Evolutionary conservation across 1,140 invertebrate species (phyloP).

Genomic region (Euwallacea similis): DNA sequence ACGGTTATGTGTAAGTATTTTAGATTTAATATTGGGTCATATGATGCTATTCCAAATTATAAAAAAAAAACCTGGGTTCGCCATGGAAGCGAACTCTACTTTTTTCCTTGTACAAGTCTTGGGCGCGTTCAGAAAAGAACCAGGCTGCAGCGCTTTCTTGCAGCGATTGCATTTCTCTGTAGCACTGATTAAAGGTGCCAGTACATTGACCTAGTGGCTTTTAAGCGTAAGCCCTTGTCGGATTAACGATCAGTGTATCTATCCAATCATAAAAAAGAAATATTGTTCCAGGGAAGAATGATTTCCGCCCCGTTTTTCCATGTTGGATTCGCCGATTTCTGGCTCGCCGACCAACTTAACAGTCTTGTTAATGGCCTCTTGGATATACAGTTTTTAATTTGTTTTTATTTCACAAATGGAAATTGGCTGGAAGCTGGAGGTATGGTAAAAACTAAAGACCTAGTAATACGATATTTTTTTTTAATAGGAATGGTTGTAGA

Average conservation of each 20-base stretch:
- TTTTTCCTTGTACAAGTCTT: too few species aligned
- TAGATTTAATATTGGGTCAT: neutral
- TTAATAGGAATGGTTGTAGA: neutral
- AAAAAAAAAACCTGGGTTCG: too few species aligned
- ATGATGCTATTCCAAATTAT: neutral
- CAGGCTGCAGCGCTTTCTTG: too few species aligned
- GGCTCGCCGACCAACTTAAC: constrained; percentile 90
- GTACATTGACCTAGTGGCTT: too few species aligned
- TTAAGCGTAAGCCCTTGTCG: too few species aligned
- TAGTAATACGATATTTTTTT: neutral
- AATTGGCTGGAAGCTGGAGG: constrained; percentile 54
- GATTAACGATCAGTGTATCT: too few species aligned
- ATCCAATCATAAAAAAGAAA: neutral
- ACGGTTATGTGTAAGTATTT: constrained; percentile 51
- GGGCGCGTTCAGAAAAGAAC: too few species aligned
- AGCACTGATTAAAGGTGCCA: too few species aligned
- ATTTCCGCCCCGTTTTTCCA: constrained; percentile 80
- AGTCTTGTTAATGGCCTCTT: constrained; percentile 75
- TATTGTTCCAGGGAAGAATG: constrained; percentile 60
- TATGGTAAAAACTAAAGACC: constrained; percentile 18
- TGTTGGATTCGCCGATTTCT: constrained; percentile 90
- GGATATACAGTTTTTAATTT: constrained; percentile 79
- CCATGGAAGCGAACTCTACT: too few species aligned
- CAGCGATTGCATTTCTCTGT: too few species aligned
- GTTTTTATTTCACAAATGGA: constrained; percentile 62